Evolutionary conservation across 2,888 invertebrate genomes (phyloP).

Genomic region (Stegophylla sp.): DNA sequence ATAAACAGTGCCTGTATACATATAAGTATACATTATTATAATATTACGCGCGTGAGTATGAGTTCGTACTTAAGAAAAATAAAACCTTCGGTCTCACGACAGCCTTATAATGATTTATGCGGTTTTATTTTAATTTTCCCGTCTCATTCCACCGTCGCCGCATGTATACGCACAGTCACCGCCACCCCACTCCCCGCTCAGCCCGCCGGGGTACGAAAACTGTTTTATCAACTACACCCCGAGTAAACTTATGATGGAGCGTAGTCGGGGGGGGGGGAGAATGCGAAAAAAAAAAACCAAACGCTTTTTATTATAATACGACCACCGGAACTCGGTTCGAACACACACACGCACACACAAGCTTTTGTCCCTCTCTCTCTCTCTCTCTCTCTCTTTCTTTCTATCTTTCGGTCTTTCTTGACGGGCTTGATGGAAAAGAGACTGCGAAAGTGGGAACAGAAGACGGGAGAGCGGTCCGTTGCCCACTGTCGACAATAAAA

Average conservation of each 20-base stretch:
- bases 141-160: not conserved
- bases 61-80: slow-evolving; percentile 31
- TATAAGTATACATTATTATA: not conserved
- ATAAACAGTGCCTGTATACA: not conserved
- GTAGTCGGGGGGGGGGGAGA: not conserved
- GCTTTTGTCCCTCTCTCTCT: not conserved
- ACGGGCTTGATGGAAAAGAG: not conserved
- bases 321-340: not conserved
- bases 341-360: not conserved
- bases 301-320: slow-evolving; percentile 27
- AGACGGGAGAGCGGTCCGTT: not conserved
- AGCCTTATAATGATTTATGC: slow-evolving; percentile 48
- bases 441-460: not conserved
- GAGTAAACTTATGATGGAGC: not conserved
- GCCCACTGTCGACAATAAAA: slow-evolving; percentile 46
- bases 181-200: not conserved
- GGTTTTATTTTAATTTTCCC: slow-evolving; percentile 57
- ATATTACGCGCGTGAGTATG: not conserved
- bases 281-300: not conserved
- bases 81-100: slow-evolving; percentile 32
- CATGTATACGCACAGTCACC: not conserved
- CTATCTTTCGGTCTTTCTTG: too few relatives aligned
- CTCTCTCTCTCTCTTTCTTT: not conserved
- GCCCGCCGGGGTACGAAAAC: not conserved
- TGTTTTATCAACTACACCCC: too few relatives aligned